Base-by-base conservation (phyloP, 1,140 invertebrate species). In the Diorhabda carinulata region DNA sequence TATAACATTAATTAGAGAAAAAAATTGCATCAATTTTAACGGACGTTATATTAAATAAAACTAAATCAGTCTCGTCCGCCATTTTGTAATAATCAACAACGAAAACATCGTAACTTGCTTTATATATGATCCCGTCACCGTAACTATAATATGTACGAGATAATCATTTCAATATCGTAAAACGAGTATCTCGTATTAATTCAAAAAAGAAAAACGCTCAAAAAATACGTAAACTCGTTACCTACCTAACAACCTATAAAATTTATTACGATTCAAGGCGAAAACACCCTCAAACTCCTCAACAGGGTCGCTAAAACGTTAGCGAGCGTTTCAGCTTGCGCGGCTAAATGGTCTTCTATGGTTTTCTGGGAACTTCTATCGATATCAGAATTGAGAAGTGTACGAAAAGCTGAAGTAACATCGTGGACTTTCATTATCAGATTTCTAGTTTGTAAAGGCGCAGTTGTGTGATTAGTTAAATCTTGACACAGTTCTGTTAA, bases 241-340 rank as follows among this genome's bases (percentile, higher is more conserved):
- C 25, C 25, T 25, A 25, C 0, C 25, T 25, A 25, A 25, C 25
- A 25, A 25, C 25, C 25, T 25, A 25, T 25, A 25, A 25, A 25
- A 25, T 25, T 25, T 25, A 25, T 25, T 25, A 25, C 43, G 9
- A 42, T 42, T 70, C 72, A 91, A 64, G 90, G 90, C 59, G 90
- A 90, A 79, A 93, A 91, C n/a, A 91, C 89, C 73, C 92, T 85
- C 69, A 96, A 83, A 75, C 92, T 92, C 74, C 92, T 86, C 73
- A 96, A 84, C 62, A 95, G 80, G 25, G 91, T 90, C 57, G 92
- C 92, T 68, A 96, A 82, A 4, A 94, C 90, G 76, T 89, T 89
- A 3, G 93, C 93, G 70, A 96, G 79, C 58, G 88, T 88, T 74
- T 93, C 93, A 0, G 93, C 93, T 77, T 92, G 87, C 52, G 89